phyloP scores from a whole-genome alignment of 2,797 vertebrate species.

The Sitta carolinensis region DNA sequence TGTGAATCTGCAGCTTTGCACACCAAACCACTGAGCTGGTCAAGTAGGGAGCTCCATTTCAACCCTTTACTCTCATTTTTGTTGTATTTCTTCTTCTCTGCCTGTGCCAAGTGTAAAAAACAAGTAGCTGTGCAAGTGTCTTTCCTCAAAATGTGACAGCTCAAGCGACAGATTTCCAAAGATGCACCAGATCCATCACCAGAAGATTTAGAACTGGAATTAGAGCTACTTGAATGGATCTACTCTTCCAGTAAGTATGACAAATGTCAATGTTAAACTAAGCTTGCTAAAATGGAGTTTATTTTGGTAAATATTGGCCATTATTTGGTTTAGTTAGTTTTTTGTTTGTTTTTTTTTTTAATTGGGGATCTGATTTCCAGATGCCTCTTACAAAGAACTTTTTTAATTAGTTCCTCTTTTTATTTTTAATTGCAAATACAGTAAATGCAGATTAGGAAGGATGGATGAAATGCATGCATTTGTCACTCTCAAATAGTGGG shows the following conservation, averaged over 20 bases:
- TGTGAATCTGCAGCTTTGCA: background rate
- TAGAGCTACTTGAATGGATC: background rate
- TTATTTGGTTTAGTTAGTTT: background rate
- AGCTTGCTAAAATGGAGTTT: fast-evolving
- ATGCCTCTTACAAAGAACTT: background rate
- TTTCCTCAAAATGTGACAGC: background rate
- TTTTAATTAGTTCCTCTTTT: background rate
- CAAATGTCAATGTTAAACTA: background rate
- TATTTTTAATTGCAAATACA: background rate
- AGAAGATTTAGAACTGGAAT: background rate
- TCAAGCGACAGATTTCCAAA: background rate
- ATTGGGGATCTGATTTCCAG: background rate
- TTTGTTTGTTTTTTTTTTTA: background rate
- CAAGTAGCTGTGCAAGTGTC: background rate
- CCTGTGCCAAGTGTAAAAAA: background rate
- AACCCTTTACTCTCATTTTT: background rate
- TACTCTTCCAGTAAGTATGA: background rate
- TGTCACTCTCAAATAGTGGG: background rate
- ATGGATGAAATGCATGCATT: background rate
- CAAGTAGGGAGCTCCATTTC: background rate
- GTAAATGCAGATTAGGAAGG: background rate
- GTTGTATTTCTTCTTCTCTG: background rate
- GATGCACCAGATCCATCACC: background rate
- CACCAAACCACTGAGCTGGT: background rate
- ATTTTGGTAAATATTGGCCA: background rate